These are phyloP conservation scores for Solen grandis DNA, from an alignment of 1,140 invertebrate genomes.

Conservation along the genomic window DNA sequence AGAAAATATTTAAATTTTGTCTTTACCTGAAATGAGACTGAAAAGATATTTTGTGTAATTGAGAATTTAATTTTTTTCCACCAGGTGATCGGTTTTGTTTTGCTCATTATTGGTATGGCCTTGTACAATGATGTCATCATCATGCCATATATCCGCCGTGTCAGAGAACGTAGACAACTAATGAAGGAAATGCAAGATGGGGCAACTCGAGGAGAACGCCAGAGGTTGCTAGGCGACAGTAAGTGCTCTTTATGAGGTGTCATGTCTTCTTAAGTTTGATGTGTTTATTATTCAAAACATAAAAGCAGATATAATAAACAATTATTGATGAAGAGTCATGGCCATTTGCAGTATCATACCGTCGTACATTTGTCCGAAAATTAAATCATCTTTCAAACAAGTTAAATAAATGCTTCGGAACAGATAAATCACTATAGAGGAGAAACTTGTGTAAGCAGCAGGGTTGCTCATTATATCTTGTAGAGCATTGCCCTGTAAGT, in stretches of 20 bases:
- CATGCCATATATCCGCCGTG: slow-evolving; percentile 21
- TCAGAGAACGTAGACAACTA: not conserved
- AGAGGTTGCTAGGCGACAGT: not conserved
- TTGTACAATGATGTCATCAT: slow-evolving; percentile 53
- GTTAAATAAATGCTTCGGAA: not conserved
- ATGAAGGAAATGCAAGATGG: not conserved
- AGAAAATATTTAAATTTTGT: too few species aligned
- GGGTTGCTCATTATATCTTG: too few species aligned
- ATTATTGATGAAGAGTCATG: not conserved
- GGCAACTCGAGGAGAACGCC: not conserved
- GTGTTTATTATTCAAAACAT: not conserved
- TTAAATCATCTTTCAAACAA: not conserved
- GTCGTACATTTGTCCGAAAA: not conserved
- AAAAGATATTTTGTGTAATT: too few species aligned
- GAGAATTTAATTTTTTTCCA: too few species aligned
- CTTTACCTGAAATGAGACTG: too few species aligned
- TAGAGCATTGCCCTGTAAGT: too few species aligned
- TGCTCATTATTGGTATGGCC: slow-evolving; percentile 37
- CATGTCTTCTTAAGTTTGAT: not conserved
- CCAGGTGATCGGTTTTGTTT: slow-evolving; percentile 83
- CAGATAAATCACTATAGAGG: too few species aligned
- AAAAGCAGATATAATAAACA: not conserved
- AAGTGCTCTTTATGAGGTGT: not conserved
- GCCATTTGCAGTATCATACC: not conserved
- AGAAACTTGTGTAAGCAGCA: too few species aligned